phyloP scores from a whole-genome alignment of 2,113 vertebrate genomes.

The Nibea albiflora region DNA sequence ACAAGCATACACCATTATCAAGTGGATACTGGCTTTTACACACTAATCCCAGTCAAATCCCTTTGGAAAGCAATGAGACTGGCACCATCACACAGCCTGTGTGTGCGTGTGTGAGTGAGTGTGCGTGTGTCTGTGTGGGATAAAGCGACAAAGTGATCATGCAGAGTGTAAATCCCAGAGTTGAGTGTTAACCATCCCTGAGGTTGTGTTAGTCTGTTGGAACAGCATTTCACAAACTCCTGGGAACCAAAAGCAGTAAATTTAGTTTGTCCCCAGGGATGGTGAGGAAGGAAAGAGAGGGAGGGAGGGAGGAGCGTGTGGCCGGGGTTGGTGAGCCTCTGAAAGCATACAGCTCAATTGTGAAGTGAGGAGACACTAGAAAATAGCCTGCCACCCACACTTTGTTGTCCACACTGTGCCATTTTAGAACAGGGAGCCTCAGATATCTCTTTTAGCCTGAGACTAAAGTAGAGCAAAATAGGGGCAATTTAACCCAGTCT shows the following conservation, averaged over 20 bases:
- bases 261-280: conserved; percentile 54
- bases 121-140: conserved; percentile 29
- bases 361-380: conserved; percentile 46
- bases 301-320: neutral
- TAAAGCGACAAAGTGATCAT: conserved; percentile 55
- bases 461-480: conserved; percentile 29
- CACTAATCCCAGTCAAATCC: conserved; percentile 66
- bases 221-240: conserved; percentile 60
- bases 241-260: conserved; percentile 63
- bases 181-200: conserved; percentile 66
- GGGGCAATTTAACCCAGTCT: conserved; percentile 19
- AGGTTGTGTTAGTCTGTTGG: conserved; percentile 66
- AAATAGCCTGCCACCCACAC: conserved; percentile 56
- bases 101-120: conserved; percentile 13
- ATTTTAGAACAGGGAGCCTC: conserved; percentile 23
- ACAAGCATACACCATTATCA: conserved; percentile 55
- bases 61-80: conserved; percentile 60
- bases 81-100: conserved; percentile 47
- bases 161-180: conserved; percentile 66
- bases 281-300: conserved; percentile 2
- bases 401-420: conserved; percentile 5
- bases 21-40: conserved; percentile 62
- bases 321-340: conserved; percentile 5
- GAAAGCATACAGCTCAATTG: conserved; percentile 50
- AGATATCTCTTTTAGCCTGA: conserved; percentile 17